Conservation (phyloP, 2,113 vertebrate genomes). For the Elephas maximus region DNA sequence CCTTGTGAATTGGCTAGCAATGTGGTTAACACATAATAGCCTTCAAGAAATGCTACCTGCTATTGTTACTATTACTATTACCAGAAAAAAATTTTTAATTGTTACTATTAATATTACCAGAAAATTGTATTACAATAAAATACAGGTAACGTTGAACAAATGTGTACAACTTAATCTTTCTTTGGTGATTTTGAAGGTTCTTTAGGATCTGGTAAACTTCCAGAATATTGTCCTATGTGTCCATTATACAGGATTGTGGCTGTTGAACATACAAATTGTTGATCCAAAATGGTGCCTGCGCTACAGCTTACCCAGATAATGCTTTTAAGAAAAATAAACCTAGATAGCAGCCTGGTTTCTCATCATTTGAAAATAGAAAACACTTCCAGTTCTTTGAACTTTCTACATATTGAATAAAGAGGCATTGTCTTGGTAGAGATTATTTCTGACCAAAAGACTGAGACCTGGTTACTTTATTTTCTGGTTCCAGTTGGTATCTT, state of each 20-base stretch:
- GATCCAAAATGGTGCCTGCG: not conserved
- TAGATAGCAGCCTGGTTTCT: not conserved
- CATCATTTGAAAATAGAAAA: conserved; percentile 32
- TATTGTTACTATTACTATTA: not conserved
- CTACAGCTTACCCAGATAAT: not conserved
- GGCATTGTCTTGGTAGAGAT: not conserved
- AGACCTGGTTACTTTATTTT: conserved; percentile 5
- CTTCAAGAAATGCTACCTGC: conserved; percentile 22
- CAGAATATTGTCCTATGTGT: not conserved
- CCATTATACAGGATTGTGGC: not conserved
- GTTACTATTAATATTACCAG: conserved; percentile 20
- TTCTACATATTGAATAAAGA: conserved; percentile 44
- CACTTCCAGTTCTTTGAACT: not conserved
- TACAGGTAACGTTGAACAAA: not conserved
- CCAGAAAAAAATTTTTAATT: not conserved
- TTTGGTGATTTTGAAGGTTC: not conserved
- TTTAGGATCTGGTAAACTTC: not conserved
- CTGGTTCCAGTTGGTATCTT: conserved; percentile 64
- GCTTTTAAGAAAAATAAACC: conserved; percentile 18
- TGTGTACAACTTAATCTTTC: not conserved
- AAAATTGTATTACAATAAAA: conserved; percentile 5
- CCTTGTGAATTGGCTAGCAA: not conserved
- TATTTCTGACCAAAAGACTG: conserved; percentile 61
- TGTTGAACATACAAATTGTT: not conserved
- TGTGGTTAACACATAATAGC: not conserved